Evolutionary conservation across 2,797 vertebrate species (phyloP).

Genomic region (Periparus ater): DNA sequence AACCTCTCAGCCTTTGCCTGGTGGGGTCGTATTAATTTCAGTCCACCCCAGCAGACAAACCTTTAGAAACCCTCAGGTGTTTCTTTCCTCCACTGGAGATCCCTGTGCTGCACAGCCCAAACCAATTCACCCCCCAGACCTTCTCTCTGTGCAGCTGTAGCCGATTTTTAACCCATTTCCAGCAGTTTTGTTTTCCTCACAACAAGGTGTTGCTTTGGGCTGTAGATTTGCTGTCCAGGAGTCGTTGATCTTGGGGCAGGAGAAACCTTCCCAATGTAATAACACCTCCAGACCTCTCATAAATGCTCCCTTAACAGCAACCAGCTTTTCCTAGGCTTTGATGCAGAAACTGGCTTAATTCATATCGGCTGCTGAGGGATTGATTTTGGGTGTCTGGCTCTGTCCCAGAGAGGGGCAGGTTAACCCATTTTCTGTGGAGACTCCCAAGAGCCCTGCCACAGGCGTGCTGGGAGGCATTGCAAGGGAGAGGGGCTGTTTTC

Average conservation of each 20-base stretch:
- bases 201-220: neutral
- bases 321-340: neutral
- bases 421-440: neutral
- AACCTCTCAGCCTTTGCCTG: neutral
- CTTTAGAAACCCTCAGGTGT: neutral
- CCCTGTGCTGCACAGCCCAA: neutral
- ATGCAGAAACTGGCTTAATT: neutral
- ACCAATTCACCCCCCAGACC: neutral
- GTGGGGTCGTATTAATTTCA: neutral
- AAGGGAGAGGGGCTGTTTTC: neutral
- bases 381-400: neutral
- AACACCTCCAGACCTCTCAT: neutral
- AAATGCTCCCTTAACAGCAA: neutral
- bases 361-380: neutral
- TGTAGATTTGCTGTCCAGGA: neutral
- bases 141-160: neutral
- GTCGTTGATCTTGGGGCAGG: neutral
- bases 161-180: neutral
- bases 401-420: neutral
- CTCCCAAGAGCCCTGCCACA: accelerated
- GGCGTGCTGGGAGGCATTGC: accelerated
- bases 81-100: neutral
- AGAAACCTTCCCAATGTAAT: neutral
- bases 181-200: neutral
- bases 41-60: too few species aligned